phyloP scores from a whole-genome alignment of 2,113 vertebrate genomes.

The Miniopterus natalensis region DNA sequence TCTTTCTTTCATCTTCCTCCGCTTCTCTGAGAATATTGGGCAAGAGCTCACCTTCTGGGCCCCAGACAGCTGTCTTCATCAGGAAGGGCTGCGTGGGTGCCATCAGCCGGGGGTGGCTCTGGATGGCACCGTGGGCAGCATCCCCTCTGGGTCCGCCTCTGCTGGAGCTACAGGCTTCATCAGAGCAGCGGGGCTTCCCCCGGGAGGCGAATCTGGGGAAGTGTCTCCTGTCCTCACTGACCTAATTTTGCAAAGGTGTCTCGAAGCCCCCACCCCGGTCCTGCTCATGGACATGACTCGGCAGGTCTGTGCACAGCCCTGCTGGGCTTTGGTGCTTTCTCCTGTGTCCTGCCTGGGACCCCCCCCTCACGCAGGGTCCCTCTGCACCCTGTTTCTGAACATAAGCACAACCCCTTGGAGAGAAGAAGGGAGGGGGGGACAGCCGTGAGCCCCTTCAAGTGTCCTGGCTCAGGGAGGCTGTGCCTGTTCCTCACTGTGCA shows the following conservation, averaged over 20 bases:
- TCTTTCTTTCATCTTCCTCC: not conserved
- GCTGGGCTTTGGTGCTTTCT: not conserved
- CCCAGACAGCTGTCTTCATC: not conserved
- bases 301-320: not conserved
- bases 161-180: not conserved
- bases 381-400: not conserved
- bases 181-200: not conserved
- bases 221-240: not conserved
- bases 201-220: not conserved
- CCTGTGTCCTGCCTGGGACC: not conserved
- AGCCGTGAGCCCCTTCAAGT: not conserved
- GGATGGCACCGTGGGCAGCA: not conserved
- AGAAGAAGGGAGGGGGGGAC: not conserved
- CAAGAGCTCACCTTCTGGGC: not conserved
- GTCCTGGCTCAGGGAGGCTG: not conserved
- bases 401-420: not conserved
- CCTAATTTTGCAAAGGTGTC: not conserved
- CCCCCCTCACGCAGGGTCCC: not conserved
- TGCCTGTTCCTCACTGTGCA: not conserved
- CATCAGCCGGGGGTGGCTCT: not conserved
- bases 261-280: not conserved
- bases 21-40: not conserved
- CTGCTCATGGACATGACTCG: rapidly evolving
- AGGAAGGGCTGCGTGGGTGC: not conserved
- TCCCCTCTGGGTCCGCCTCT: not conserved